Evolutionary conservation across 2,888 invertebrate species (phyloP), one percentile per base, ranked within the genome.

Genomic region (Atrina japonica): DNA sequence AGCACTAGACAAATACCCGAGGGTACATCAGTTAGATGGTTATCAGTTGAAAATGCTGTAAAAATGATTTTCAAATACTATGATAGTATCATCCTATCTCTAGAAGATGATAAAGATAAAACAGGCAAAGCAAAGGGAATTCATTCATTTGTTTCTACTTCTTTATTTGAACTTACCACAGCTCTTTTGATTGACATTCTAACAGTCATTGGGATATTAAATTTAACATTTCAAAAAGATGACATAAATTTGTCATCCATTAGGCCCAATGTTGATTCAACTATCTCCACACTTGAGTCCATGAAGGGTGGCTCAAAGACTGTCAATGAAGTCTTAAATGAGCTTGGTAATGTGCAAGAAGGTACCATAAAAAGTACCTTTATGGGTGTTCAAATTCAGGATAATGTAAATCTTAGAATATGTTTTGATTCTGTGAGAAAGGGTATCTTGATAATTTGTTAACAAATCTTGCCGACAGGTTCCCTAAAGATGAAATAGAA

Each of bases 181-280:
- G 75, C 75, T 23, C 29, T 75, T 9, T 29, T 75, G 16, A 56
- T 72, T 1, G 75, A 75, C 60, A 50, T 72, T 21, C 45, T 72
- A 3, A 50, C 60, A 14, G 66, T 66, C 6, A 63, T 75, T 35
- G 71, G 70, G 1, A 65, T 75, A 3, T 25, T 71, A 0, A 75
- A 68, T 47, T 35, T 71, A 18, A 75, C 70, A 2, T 71, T 75
- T 41, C 71, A 75, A 29, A 68, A 68, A 23, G 75, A 75, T 40
- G 5, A 16, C 35, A 63, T 75, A 6, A 70, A 76, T 55, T 5
- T 76, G 5, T 66, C 72, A n/a, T 14, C 23, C 16, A 73, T 76
- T 21, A 67, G 70, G 40, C 65, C 64, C 6, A 68, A 41, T 70
- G 61, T 76, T 9, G 21, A 50, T 23, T 21, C 71, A 25, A 71